A percentile compares a stretch with the other conserved stretches of the same genome.
Evolutionary conservation across 2,113 vertebrate species (phyloP).

Genomic region (Macroglossus sobrinus): DNA sequence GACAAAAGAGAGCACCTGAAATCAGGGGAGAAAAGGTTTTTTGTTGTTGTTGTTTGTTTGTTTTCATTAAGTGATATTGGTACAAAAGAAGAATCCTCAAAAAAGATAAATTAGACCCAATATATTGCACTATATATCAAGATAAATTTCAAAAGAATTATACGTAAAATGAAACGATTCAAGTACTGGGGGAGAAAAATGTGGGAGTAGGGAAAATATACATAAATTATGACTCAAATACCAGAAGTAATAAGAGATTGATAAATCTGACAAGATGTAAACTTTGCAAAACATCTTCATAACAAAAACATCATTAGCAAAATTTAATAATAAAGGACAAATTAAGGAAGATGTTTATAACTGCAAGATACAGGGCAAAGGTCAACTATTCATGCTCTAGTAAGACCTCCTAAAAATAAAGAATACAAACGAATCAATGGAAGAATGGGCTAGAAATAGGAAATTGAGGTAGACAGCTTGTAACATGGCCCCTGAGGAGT

Average conservation of each 20-base stretch:
- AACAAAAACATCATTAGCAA: background rate
- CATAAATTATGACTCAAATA: background rate
- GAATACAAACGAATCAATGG: background rate
- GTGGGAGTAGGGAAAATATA: background rate
- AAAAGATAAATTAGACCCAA: background rate
- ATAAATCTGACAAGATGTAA: background rate
- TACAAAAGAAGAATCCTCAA: background rate
- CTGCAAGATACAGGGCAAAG: background rate
- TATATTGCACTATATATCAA: too few species aligned
- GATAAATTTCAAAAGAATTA: background rate
- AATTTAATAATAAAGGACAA: background rate
- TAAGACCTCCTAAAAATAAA: background rate
- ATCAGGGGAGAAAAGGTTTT: background rate
- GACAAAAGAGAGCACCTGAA: background rate
- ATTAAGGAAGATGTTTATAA: background rate
- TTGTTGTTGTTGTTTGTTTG: too few species aligned
- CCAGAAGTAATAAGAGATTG: background rate
- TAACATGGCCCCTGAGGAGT: background rate
- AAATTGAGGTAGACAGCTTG: background rate
- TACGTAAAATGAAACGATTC: background rate
- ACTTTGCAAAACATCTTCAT: background rate
- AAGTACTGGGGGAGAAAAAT: background rate
- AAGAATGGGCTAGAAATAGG: background rate
- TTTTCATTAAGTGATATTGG: background rate
- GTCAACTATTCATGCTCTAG: background rate